These are phyloP conservation scores for Malurus cyaneus DNA, from an alignment of 2,113 vertebrate genomes.

Conservation along the genomic window DNA sequence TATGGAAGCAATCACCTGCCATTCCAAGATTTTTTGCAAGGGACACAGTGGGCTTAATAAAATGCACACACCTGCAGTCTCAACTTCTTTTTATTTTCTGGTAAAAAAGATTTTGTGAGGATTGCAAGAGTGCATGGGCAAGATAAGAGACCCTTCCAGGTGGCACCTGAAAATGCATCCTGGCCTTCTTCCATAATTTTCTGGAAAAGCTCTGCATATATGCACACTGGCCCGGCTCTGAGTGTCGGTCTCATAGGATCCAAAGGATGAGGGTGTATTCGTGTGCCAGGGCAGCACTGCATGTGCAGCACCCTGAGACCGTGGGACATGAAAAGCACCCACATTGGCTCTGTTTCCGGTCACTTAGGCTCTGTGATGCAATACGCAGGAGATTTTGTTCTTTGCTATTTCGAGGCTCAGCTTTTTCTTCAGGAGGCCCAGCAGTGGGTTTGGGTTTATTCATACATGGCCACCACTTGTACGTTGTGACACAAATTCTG, in stretches of 20 bases:
- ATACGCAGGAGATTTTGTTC: neutral
- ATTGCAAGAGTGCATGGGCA: neutral
- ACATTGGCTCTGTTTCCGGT: neutral
- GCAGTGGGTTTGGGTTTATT: neutral
- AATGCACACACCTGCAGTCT: neutral
- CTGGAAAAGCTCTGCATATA: neutral
- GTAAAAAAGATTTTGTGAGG: neutral
- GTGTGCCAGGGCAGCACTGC: rapidly evolving
- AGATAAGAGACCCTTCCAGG: neutral
- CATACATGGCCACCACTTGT: neutral
- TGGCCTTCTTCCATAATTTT: neutral
- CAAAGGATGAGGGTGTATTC: rapidly evolving
- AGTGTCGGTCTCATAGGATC: neutral
- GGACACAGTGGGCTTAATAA: neutral
- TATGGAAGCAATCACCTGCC: conserved; percentile 8
- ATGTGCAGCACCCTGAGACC: rapidly evolving
- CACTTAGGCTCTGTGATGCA: neutral
- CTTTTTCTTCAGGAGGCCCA: neutral
- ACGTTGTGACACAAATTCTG: neutral
- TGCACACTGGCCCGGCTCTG: neutral
- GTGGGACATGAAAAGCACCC: rapidly evolving
- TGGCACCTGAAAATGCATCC: neutral
- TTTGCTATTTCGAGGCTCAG: neutral
- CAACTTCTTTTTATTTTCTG: neutral
- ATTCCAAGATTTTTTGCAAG: neutral